Evolutionary conservation across 1,140 invertebrate species (phyloP).

Genomic region (Cydia strobilella): DNA sequence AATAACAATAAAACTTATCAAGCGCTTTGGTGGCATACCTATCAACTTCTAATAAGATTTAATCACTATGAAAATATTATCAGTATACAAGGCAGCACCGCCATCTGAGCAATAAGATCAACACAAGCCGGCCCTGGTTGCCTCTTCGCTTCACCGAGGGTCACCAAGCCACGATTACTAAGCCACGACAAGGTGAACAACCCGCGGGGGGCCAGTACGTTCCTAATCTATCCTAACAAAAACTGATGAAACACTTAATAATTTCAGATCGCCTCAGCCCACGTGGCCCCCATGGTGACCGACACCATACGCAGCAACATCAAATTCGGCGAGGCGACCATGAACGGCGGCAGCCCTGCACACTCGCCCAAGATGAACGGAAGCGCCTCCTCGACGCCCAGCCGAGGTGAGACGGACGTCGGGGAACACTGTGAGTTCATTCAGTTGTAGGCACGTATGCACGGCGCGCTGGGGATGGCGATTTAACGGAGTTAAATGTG

Average conservation of each 20-base stretch:
- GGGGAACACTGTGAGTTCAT: conserved; percentile 73
- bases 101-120: too few species aligned
- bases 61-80: too few species aligned
- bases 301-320: conserved; percentile 76
- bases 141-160: too few species aligned
- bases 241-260: background rate
- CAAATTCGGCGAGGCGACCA: conserved; percentile 66
- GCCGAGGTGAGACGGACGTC: conserved; percentile 73
- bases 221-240: too few species aligned
- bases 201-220: too few species aligned
- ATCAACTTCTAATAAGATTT: too few species aligned
- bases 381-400: conserved; percentile 68
- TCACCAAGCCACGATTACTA: too few species aligned
- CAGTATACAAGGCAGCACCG: too few species aligned
- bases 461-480: conserved; percentile 45
- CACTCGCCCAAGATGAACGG: conserved; percentile 65
- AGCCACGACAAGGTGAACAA: too few species aligned
- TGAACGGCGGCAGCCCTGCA: conserved; percentile 60
- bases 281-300: conserved; percentile 65
- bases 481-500: conserved; percentile 34
- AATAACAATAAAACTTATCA: conserved; percentile 14
- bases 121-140: too few species aligned
- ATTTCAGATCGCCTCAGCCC: conserved; percentile 58
- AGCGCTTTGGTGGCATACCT: background rate
- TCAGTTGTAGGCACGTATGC: conserved; percentile 68